phyloP scores from a whole-genome alignment of 2,888 invertebrate genomes.

The Habrosyne pyritoides region DNA sequence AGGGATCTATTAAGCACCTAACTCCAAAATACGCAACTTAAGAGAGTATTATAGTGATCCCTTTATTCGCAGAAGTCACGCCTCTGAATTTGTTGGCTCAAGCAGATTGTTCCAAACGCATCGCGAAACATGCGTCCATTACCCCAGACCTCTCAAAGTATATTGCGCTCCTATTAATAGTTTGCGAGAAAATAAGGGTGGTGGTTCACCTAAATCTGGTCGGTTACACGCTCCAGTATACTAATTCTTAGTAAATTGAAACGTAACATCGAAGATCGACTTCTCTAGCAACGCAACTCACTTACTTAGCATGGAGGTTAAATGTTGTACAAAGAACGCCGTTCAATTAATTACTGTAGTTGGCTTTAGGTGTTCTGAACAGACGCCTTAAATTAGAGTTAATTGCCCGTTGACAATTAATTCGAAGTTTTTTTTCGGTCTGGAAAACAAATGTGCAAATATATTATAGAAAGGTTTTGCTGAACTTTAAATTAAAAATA shows the following conservation, averaged over 20 bases:
- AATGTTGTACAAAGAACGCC: slow-evolving; percentile 17
- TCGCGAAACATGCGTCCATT: slow-evolving; percentile 31
- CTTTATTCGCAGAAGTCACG: slow-evolving; percentile 42
- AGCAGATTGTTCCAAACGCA: slow-evolving; percentile 23
- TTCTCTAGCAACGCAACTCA: slow-evolving; percentile 22
- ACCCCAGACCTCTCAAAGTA: slow-evolving; percentile 19
- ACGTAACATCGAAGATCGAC: slow-evolving; percentile 45
- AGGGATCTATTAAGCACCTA: slow-evolving; percentile 16
- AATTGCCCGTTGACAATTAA: slow-evolving; percentile 1
- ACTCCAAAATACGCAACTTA: slow-evolving; percentile 40
- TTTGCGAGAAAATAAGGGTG: not conserved
- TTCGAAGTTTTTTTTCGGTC: not conserved
- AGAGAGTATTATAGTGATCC: slow-evolving; percentile 48
- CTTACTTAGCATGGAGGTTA: slow-evolving; percentile 29
- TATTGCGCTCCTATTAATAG: slow-evolving; percentile 12
- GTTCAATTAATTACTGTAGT: slow-evolving; percentile 15
- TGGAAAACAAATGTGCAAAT: not conserved
- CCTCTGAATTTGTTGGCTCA: slow-evolving; percentile 19
- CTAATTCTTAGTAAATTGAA: slow-evolving; percentile 59
- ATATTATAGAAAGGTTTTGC: not conserved
- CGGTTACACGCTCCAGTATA: slow-evolving; percentile 28
- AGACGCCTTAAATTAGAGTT: not conserved
- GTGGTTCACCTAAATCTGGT: slow-evolving; percentile 27
- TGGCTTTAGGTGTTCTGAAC: slow-evolving; percentile 3
- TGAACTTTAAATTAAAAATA: not conserved